Percentiles rank a stretch among this genome's conserved stretches.
Evolutionary conservation across 2,888 invertebrate species (phyloP).

Genomic region (Macropis europaea): DNA sequence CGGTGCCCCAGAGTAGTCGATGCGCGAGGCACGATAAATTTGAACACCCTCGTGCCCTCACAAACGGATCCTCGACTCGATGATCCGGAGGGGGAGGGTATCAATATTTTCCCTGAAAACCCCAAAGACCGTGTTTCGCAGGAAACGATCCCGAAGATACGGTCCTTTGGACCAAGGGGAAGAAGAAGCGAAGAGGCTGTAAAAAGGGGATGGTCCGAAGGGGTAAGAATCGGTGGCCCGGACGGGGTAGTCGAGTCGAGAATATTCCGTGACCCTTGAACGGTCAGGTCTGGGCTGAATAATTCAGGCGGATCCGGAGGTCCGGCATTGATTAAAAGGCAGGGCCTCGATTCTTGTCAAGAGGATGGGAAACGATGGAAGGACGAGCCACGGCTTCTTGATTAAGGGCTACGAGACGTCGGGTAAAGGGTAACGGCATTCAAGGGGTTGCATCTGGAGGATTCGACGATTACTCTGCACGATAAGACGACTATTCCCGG

Average conservation of each 20-base stretch:
- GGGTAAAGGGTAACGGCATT: background rate
- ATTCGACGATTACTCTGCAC: slow-evolving; percentile 26
- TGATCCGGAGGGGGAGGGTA: too few relatives aligned
- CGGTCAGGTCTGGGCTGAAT: slow-evolving; percentile 50
- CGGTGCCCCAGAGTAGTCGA: too few relatives aligned
- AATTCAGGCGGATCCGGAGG: slow-evolving; percentile 58
- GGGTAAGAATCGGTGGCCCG: slow-evolving; percentile 22
- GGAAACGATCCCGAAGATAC: too few relatives aligned
- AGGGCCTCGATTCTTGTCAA: slow-evolving; percentile 39
- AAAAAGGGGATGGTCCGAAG: too few relatives aligned
- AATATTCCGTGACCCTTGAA: slow-evolving; percentile 50
- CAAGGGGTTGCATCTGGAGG: slow-evolving; percentile 21
- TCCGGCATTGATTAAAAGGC: slow-evolving; percentile 63
- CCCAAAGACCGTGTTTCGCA: too few relatives aligned
- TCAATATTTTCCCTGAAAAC: too few relatives aligned
- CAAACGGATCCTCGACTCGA: too few relatives aligned
- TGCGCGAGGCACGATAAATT: too few relatives aligned
- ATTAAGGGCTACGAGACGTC: slow-evolving; percentile 23
- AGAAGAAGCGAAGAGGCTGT: too few relatives aligned
- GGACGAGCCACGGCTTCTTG: slow-evolving; percentile 18
- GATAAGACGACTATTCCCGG: slow-evolving; percentile 34
- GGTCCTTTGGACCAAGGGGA: too few relatives aligned
- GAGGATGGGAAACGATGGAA: slow-evolving; percentile 21
- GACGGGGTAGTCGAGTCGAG: slow-evolving; percentile 28
- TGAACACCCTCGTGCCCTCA: too few relatives aligned